Evolutionary conservation across 2,888 invertebrate species (phyloP).

Genomic region (Drepana falcataria): DNA sequence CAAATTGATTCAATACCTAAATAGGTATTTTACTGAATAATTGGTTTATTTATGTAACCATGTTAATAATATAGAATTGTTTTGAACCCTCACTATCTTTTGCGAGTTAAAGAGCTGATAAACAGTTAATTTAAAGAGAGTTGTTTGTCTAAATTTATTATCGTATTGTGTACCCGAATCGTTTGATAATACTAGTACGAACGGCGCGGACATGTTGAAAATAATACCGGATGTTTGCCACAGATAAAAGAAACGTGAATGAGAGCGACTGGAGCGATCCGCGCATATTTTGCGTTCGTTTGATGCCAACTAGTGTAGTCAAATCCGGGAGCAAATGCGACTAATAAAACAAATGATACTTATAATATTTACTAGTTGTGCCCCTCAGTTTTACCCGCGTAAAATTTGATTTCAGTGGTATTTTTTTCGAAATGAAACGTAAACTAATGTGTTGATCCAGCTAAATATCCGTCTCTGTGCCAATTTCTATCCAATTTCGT

Average conservation of each 20-base stretch:
- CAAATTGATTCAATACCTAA: not conserved
- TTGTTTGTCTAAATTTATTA: conserved; percentile 55
- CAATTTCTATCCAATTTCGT: no score
- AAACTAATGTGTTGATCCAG: no score
- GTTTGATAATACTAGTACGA: conserved; percentile 46
- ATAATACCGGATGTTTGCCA: conserved; percentile 67
- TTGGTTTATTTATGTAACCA: conserved; percentile 40
- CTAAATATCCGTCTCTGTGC: no score
- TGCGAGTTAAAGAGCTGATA: conserved; percentile 48
- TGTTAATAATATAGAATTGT: conserved; percentile 43
- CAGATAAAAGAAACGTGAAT: conserved; percentile 64
- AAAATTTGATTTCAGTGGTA: no score
- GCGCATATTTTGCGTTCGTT: conserved; percentile 30
- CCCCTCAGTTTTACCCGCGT: no score
- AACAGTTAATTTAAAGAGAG: conserved; percentile 43
- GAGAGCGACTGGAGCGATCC: conserved; percentile 32
- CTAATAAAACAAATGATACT: not conserved
- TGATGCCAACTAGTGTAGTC: conserved; percentile 9
- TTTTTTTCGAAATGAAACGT: no score
- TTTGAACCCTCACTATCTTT: conserved; percentile 49
- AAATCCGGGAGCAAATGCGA: not conserved
- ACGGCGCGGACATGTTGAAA: conserved; percentile 42
- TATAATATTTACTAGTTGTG: no score
- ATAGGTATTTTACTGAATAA: conserved; percentile 37
- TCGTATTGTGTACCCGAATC: conserved; percentile 44